A percentile compares a stretch with the other conserved stretches of the same genome.
Evolutionary conservation across 2,113 vertebrate genomes (phyloP).

Genomic region (Peromyscus leucopus): DNA sequence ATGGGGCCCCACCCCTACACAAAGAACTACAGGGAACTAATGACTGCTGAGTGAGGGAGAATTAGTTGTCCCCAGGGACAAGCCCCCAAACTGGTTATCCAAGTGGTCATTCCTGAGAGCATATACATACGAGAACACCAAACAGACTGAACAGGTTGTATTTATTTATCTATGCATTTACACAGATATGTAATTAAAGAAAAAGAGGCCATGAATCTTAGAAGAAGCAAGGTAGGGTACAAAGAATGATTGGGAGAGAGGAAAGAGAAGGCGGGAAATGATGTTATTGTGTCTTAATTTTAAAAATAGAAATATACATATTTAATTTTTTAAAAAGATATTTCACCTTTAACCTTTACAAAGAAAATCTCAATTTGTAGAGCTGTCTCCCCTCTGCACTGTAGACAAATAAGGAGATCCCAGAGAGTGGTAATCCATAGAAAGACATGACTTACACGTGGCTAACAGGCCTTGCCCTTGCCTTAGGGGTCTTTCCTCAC

Average conservation of each 20-base stretch:
- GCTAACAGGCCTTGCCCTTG: not conserved
- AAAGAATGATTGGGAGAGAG: not conserved
- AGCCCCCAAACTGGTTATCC: not conserved
- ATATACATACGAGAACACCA: not conserved
- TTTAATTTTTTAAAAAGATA: not conserved
- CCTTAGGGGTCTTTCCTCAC: not conserved
- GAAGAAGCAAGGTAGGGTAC: not conserved
- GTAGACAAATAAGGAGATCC: not conserved
- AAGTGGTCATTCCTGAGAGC: not conserved
- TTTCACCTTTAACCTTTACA: not conserved
- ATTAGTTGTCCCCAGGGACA: not conserved
- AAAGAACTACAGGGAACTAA: not conserved
- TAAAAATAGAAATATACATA: not conserved
- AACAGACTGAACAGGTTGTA: not conserved
- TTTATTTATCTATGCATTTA: not conserved
- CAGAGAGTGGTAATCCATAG: not conserved
- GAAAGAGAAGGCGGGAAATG: not conserved
- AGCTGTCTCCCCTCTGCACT: not conserved
- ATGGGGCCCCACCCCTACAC: not conserved
- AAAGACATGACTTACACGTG: not conserved
- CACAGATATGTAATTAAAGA: not conserved
- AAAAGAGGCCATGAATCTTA: not conserved
- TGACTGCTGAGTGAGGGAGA: not conserved
- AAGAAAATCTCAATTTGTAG: not conserved
- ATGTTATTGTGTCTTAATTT: not conserved